Conservation (phyloP, 2,888 invertebrate genomes). For the Temnothorax ravouxi region DNA sequence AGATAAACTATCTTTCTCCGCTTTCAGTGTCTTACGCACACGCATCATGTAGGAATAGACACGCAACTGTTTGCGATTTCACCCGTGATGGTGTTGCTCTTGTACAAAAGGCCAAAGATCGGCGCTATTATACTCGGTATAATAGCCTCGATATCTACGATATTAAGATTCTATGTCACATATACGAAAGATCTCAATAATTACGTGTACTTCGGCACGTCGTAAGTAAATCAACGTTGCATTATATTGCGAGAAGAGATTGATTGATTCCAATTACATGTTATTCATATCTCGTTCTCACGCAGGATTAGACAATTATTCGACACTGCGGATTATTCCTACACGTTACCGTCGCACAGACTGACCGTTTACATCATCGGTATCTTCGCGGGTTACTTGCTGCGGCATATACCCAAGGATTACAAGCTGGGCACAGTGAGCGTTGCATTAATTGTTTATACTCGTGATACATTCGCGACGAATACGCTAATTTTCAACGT, state of each 20-base stretch:
- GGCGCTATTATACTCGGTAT: conserved; percentile 86
- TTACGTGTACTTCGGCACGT: conserved; percentile 90
- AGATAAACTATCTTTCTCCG: neutral
- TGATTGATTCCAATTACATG: neutral
- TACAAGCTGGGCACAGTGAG: conserved; percentile 87
- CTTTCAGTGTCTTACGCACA: conserved; percentile 90
- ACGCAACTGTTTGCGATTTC: conserved; percentile 90
- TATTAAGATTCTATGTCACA: conserved; percentile 89
- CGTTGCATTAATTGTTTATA: neutral
- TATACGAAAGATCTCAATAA: conserved; percentile 89
- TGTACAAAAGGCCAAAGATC: conserved; percentile 89
- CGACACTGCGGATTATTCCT: conserved; percentile 90
- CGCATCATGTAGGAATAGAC: conserved; percentile 91
- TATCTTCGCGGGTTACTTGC: conserved; percentile 88
- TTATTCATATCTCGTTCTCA: neutral
- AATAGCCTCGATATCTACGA: conserved; percentile 88
- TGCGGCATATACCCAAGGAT: conserved; percentile 86
- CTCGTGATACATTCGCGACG: neutral
- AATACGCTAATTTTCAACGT: conserved; percentile 19
- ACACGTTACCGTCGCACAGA: conserved; percentile 90
- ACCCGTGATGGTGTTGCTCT: conserved; percentile 88
- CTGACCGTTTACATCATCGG: conserved; percentile 91
- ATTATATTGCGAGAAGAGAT: neutral
- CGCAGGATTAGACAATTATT: conserved; percentile 89
- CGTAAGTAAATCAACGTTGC: conserved; percentile 87